These are phyloP conservation scores for Nomada lathburiana DNA, from an alignment of 2,888 invertebrate species.

Conservation along the genomic window DNA sequence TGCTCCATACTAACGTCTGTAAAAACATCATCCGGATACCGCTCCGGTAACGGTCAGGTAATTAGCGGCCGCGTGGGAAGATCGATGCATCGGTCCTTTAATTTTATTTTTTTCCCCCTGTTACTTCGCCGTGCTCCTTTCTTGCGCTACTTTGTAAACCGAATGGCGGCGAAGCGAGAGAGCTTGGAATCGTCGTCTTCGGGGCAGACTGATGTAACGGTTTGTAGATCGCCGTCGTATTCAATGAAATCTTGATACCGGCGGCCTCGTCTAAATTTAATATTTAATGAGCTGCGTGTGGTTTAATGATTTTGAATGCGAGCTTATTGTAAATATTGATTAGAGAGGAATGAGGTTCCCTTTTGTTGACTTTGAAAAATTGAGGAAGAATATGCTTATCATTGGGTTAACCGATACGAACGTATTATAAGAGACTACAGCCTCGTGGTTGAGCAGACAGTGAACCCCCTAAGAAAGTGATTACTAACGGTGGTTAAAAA, in stretches of 20 bases:
- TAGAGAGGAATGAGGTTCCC: no score
- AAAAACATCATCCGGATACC: constrained; percentile 56
- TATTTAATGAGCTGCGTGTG: neutral
- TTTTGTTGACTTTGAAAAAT: no score
- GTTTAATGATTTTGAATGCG: neutral
- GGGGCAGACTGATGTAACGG: neutral
- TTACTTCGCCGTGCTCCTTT: no score
- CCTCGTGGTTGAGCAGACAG: no score
- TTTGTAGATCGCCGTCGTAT: neutral
- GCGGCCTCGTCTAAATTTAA: no score
- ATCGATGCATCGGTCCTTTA: constrained; percentile 37
- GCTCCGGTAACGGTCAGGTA: constrained; percentile 49
- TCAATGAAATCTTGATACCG: neutral
- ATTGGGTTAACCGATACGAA: neutral
- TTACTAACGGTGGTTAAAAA: neutral
- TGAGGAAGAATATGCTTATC: no score
- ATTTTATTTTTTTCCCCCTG: neutral
- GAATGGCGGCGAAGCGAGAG: neutral
- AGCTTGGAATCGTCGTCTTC: constrained; percentile 5
- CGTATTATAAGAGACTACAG: neutral
- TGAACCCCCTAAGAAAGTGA: neutral
- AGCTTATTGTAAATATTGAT: no score
- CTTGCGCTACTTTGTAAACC: neutral
- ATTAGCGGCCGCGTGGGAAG: constrained; percentile 61
- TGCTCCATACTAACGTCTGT: constrained; percentile 42